Percentiles rank a stretch among this genome's conserved stretches.
Evolutionary conservation across 2,797 vertebrate species (phyloP).

Genomic region (Mionectes olivaceus): DNA sequence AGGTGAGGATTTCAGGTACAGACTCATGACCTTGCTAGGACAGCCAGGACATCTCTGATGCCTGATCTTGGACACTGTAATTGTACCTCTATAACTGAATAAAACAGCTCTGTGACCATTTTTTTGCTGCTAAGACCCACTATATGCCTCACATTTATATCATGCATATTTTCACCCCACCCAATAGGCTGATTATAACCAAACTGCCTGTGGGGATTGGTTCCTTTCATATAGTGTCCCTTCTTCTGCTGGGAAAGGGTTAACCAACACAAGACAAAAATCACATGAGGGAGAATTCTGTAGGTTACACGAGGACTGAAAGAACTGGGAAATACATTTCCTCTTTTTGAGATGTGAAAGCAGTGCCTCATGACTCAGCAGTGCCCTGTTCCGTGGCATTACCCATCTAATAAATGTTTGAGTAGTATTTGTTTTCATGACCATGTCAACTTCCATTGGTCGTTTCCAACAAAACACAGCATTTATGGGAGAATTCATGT

Average conservation of each 20-base stretch:
- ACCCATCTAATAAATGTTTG: neutral
- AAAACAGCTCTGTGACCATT: neutral
- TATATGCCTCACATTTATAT: neutral
- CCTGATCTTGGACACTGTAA: neutral
- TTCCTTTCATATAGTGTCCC: neutral
- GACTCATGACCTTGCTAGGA: neutral
- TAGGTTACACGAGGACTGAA: neutral
- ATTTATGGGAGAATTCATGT: neutral
- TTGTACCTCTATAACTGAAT: neutral
- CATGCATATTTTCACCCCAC: accelerated
- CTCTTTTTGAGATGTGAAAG: neutral
- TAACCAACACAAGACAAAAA: neutral
- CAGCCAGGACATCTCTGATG: neutral
- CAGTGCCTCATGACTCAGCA: neutral
- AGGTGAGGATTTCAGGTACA: neutral
- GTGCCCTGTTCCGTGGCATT: neutral
- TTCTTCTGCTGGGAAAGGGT: neutral
- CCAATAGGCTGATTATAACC: neutral
- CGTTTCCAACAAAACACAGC: neutral
- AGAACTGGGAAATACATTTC: neutral
- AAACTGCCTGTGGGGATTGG: neutral
- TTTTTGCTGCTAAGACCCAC: neutral
- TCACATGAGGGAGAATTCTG: neutral
- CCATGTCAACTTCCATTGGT: neutral
- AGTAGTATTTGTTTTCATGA: neutral